Evolutionary conservation across 2,888 invertebrate species (phyloP), one percentile per base, ranked within the genome.

Genomic region (Syritta pipiens): DNA sequence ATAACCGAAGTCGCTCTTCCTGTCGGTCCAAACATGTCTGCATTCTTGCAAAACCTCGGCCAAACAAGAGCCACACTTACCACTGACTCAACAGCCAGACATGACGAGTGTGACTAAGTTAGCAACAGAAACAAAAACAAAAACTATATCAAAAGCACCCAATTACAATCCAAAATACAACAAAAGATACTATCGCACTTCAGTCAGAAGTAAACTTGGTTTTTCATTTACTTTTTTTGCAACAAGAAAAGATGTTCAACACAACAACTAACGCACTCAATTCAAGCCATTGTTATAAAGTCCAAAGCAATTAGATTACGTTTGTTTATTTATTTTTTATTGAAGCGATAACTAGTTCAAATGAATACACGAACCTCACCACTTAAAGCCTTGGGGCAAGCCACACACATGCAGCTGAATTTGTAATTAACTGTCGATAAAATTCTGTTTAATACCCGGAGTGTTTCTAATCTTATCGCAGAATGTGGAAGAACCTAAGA

Each of bases 381-480:
- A n/a, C n/a, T n/a, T n/a, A n/a, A n/a, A n/a, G n/a, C n/a, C n/a
- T n/a, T n/a, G n/a, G n/a, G n/a, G n/a, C n/a, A n/a, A n/a, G n/a
- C n/a, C 42, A 35, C 32, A 53, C 44, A 26, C 7, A 40, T 5
- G 19, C 35, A 32, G 30, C 17, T 65, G 51, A 65, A 28, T n/a
- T n/a, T 37, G 37, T 46, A 46, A 69, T 69, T 69, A 69, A 69
- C 32, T 60, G 69, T 69, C 69, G 69, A 69, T 69, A 59, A 60
- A 42, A 42, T 59, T 59, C 51, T 35, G 14, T 42, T 51, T 49
- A 49, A 42, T 69, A 14, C 51, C 30, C 44, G n/a, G n/a, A n/a
- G 42, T 32, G 3, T 59, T 49, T 69, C 69, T 60, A 69, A 69
- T 69, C 69, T 69, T 69, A 69, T 69, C 49, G 49, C 49, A 12